phyloP scores from a whole-genome alignment of 2,888 invertebrate genomes.

The Mongoloraphidia duomilia region DNA sequence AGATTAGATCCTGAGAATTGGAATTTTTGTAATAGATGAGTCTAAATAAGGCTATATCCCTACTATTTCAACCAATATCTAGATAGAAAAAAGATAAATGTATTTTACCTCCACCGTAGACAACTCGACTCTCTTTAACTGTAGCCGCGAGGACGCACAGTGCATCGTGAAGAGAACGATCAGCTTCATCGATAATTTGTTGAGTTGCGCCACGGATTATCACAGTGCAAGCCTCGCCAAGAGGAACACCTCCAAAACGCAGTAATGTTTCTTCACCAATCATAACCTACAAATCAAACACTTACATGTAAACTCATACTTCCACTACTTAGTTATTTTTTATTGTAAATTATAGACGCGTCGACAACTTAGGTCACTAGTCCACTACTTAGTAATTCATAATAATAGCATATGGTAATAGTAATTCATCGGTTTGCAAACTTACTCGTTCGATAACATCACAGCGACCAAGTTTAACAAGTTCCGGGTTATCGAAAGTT shows the following conservation, averaged over 20 bases:
- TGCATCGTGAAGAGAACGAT: slow-evolving; percentile 95
- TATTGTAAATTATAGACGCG: too few relatives aligned
- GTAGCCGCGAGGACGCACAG: slow-evolving; percentile 93
- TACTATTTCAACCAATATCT: not conserved
- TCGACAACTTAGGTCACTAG: too few relatives aligned
- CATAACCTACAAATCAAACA: slow-evolving; percentile 46
- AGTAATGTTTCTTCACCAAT: slow-evolving; percentile 94
- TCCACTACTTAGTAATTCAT: too few relatives aligned
- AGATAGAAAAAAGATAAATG: not conserved
- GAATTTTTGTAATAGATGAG: slow-evolving; percentile 2
- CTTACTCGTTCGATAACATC: slow-evolving; percentile 82
- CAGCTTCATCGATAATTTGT: slow-evolving; percentile 97
- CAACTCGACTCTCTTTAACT: slow-evolving; percentile 80
- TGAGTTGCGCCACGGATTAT: slow-evolving; percentile 96
- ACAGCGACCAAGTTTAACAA: slow-evolving; percentile 87
- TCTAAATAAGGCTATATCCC: not conserved
- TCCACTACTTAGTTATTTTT: not conserved
- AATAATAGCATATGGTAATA: too few relatives aligned
- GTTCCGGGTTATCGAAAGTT: slow-evolving; percentile 88
- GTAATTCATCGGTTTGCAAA: slow-evolving; percentile 9
- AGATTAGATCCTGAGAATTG: too few relatives aligned
- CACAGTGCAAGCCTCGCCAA: slow-evolving; percentile 95
- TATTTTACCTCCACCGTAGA: slow-evolving; percentile 71
- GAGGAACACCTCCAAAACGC: slow-evolving; percentile 85
- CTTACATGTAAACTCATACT: not conserved